Evolutionary conservation across 2,888 invertebrate species (phyloP), one percentile per base, ranked within the genome.

Genomic region (Drosophila recens): DNA sequence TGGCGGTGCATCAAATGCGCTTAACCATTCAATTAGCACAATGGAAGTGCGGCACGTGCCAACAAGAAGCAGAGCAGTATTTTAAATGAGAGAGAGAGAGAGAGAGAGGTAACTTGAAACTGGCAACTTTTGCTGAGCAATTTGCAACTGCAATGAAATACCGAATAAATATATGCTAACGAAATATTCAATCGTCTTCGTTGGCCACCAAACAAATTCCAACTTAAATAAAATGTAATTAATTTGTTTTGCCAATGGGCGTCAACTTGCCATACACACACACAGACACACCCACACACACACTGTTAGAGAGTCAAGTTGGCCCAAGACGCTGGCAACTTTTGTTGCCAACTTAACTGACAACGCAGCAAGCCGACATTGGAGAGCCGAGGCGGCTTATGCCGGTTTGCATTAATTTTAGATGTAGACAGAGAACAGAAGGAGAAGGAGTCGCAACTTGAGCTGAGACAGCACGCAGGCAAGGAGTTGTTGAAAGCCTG

Each of bases 11-110:
- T 77, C 76, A 89, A 83, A 69, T 73, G 87, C 70, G 79, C 81
- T 84, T 72, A 72, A 67, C 79, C 67, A 87, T 81, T 84, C 88
- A 83, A 86, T 88, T 83, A 83, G 75, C 62, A 73, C 65, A 73
- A 62, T 65, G 72, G 38, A 53, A 64, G 52, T 52, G 73, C 62
- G 38, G 67, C 64, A 59, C 75, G 72, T 79, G 68, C 68, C 34
- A 36, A 46, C 57, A 57, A 15, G 38, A 15, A 27, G 4, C n/a
- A 43, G 30, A 8, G 8, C 5, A 30, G 2, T 30, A 30, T 30
- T 30, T 8, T 27, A 27, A 27, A 27, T 5, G 42, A 38, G 13
- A n/a, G 30, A 30, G 27, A 1, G 15, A 38, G 6, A 38, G 8
- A 17, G 38, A 23, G 23, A n/a, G 45, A 34, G 48, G 42, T n/a